These are phyloP conservation scores for Heteropelma amictum DNA, from an alignment of 2,888 invertebrate genomes.

Conservation along the genomic window DNA sequence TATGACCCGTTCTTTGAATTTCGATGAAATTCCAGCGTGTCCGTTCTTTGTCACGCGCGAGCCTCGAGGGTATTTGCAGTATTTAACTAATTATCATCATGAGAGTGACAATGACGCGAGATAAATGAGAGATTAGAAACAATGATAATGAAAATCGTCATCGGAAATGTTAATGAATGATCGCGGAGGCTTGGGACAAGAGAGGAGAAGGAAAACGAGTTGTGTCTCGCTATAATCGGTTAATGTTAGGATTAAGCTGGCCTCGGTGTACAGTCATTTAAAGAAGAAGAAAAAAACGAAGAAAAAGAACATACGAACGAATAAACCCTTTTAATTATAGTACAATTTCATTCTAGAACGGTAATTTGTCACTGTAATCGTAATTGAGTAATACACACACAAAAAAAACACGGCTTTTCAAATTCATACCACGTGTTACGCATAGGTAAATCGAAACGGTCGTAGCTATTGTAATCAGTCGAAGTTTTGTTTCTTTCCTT, in stretches of 20 bases:
- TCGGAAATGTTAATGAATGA: slow-evolving; percentile 38
- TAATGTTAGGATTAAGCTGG: slow-evolving; percentile 48
- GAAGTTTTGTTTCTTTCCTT: no score
- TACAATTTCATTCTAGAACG: slow-evolving; percentile 47
- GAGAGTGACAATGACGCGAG: slow-evolving; percentile 7
- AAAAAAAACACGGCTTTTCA: slow-evolving; percentile 29
- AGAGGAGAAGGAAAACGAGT: slow-evolving; percentile 15
- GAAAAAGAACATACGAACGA: not conserved
- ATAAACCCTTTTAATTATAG: slow-evolving; percentile 37
- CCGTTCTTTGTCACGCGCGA: slow-evolving; percentile 41
- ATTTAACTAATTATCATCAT: no score
- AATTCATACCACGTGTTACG: slow-evolving; percentile 33
- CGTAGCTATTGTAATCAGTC: slow-evolving; percentile 2
- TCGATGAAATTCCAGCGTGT: not conserved
- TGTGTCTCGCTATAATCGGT: slow-evolving; percentile 38
- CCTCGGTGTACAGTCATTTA: slow-evolving; percentile 49
- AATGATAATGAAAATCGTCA: slow-evolving; percentile 20
- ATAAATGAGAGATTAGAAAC: slow-evolving; percentile 18
- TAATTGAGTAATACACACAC: slow-evolving; percentile 39
- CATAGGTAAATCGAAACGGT: slow-evolving; percentile 39
- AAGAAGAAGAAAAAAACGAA: slow-evolving; percentile 8
- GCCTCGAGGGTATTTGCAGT: slow-evolving; percentile 13
- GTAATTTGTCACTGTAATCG: slow-evolving; percentile 49
- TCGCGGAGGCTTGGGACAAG: slow-evolving; percentile 1
- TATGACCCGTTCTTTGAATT: not conserved